Percentiles rank a stretch among this genome's conserved stretches.
Conservation (phyloP, 2,888 invertebrate species). For the Leucozona laternaria region DNA sequence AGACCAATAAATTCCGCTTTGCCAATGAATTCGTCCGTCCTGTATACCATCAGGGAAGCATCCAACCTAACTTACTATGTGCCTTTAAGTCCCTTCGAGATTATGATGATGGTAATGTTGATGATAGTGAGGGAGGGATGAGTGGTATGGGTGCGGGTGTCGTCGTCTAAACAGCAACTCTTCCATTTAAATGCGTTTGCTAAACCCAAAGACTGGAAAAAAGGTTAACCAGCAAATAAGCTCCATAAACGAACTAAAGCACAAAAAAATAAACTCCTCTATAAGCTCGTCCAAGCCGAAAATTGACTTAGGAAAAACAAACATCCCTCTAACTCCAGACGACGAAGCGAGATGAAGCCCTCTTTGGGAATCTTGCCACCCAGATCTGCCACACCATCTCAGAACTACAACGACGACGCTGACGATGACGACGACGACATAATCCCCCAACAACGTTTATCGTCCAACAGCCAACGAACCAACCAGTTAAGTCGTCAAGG, state of each 20-base stretch:
- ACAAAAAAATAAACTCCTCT: conserved; percentile 36
- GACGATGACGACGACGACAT: conserved; percentile 46
- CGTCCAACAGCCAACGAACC: conserved; percentile 51
- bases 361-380: neutral
- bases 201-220: conserved; percentile 66
- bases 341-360: conserved; percentile 1
- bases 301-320: conserved; percentile 71
- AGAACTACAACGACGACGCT: neutral
- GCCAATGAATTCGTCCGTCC: conserved; percentile 52
- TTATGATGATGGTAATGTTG: conserved; percentile 1
- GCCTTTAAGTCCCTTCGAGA: conserved; percentile 18
- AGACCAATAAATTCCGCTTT: conserved; percentile 65
- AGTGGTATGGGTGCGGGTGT: no score
- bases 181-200: conserved; percentile 69
- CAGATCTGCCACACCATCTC: conserved; percentile 4
- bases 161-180: conserved; percentile 53
- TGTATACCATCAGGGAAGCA: neutral
- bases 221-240: conserved; percentile 74
- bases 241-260: conserved; percentile 25
- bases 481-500: conserved; percentile 50
- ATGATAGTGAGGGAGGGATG: conserved; percentile 4
- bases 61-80: neutral
- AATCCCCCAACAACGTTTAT: conserved; percentile 67
- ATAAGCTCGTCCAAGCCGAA: conserved; percentile 71
- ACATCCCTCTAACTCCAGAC: conserved; percentile 41